phyloP scores from a whole-genome alignment of 64 coral and sea anemone species.

The Platygyra sinensis region DNA sequence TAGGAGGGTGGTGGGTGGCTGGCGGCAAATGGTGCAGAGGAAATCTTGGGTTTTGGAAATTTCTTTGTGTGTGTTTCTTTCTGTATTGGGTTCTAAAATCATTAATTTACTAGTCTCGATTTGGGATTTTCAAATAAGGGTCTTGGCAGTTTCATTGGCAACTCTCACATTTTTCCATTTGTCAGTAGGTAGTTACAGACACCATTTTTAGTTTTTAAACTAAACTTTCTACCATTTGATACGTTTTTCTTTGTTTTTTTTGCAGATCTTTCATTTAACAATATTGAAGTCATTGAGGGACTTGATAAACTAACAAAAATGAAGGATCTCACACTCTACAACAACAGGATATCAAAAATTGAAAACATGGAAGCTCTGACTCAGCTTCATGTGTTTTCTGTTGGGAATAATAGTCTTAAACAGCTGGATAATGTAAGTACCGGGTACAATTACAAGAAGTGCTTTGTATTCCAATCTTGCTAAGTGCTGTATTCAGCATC shows the following conservation, averaged over 20 bases:
- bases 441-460: not conserved
- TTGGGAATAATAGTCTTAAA: constrained; percentile 96
- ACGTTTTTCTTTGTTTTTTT: not conserved
- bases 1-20: no score
- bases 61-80: no score
- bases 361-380: constrained; percentile 92
- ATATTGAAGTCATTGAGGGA: constrained; percentile 97
- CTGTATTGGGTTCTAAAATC: no score
- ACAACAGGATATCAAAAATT: constrained; percentile 98
- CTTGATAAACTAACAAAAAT: constrained; percentile 87
- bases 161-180: no score
- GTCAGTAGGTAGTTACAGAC: no score
- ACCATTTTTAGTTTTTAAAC: no score
- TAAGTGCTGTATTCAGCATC: not conserved
- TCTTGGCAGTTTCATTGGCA: no score
- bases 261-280: constrained; percentile 98
- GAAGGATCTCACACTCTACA: constrained; percentile 93
- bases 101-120: no score
- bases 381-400: constrained; percentile 95
- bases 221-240: no score
- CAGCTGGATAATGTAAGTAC: constrained; percentile 95
- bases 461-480: not conserved
- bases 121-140: no score
- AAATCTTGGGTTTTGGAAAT: no score
- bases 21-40: no score